These are phyloP conservation scores for Dryoscopus gambensis DNA, from an alignment of 2,113 vertebrate species.

Conservation along the genomic window DNA sequence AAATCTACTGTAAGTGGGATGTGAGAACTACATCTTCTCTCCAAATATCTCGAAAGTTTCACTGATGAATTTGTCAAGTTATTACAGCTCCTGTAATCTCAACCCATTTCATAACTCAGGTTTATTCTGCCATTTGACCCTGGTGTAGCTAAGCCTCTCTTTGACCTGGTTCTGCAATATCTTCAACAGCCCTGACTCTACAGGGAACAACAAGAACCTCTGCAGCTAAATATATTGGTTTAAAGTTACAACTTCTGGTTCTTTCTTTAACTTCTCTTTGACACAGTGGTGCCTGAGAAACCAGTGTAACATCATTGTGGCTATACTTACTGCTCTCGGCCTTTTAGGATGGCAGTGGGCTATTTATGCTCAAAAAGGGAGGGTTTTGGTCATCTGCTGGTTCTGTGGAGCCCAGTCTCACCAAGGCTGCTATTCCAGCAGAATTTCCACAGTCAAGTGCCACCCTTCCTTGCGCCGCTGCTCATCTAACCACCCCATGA, in stretches of 20 bases:
- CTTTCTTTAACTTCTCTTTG: not conserved
- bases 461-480: not conserved
- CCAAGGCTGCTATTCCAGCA: not conserved
- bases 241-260: not conserved
- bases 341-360: not conserved
- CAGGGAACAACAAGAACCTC: not conserved
- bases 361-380: not conserved
- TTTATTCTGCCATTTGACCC: not conserved
- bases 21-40: not conserved
- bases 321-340: not conserved
- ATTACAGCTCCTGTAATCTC: not conserved
- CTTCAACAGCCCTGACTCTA: not conserved
- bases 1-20: not conserved
- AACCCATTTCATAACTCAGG: not conserved
- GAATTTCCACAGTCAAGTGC: not conserved
- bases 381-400: not conserved
- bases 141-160: not conserved
- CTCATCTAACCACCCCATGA: not conserved
- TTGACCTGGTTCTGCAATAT: not conserved
- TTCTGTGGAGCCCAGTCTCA: not conserved
- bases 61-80: not conserved
- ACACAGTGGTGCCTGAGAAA: not conserved
- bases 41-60: not conserved
- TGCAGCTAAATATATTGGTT: not conserved
- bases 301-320: not conserved